phyloP scores from a whole-genome alignment of 1,140 invertebrate species.

The Uloborus diversus region DNA sequence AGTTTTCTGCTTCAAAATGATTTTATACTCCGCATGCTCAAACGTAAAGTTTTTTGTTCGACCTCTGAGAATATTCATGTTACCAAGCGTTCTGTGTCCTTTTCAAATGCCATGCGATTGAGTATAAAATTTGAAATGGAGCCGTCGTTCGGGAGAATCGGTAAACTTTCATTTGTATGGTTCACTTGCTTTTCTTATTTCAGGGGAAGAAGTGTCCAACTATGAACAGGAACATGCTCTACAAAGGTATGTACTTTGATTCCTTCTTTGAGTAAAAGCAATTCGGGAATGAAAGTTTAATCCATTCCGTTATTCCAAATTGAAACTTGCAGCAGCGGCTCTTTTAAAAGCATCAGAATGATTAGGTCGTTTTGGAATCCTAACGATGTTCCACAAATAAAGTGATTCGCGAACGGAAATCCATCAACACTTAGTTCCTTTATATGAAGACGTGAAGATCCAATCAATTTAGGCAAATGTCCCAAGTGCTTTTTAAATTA shows the following conservation, averaged over 20 bases:
- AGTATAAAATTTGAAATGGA: too few species aligned
- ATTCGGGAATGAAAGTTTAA: background rate
- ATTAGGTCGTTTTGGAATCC: constrained; percentile 24
- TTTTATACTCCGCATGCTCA: too few species aligned
- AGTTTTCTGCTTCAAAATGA: too few species aligned
- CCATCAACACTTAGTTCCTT: constrained; percentile 31
- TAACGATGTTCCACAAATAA: constrained; percentile 49
- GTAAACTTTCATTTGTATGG: background rate
- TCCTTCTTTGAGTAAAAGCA: background rate
- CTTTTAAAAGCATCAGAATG: constrained; percentile 26
- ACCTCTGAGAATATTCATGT: background rate
- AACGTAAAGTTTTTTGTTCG: too few species aligned
- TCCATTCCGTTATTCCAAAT: constrained; percentile 33
- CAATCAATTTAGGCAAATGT: constrained; percentile 48
- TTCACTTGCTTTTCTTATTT: background rate
- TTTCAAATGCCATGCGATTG: too few species aligned
- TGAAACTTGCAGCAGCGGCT: constrained; percentile 4
- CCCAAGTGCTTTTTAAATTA: constrained; percentile 40
- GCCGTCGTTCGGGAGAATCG: too few species aligned
- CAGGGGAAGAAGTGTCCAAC: constrained; percentile 55
- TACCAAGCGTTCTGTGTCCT: too few species aligned
- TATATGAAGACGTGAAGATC: constrained; percentile 23
- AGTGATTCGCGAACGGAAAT: constrained; percentile 49
- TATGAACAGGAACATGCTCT: constrained; percentile 53
- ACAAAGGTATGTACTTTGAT: constrained; percentile 50